phyloP scores from a whole-genome alignment of 2,797 vertebrate genomes.

The Spea hammondii region DNA sequence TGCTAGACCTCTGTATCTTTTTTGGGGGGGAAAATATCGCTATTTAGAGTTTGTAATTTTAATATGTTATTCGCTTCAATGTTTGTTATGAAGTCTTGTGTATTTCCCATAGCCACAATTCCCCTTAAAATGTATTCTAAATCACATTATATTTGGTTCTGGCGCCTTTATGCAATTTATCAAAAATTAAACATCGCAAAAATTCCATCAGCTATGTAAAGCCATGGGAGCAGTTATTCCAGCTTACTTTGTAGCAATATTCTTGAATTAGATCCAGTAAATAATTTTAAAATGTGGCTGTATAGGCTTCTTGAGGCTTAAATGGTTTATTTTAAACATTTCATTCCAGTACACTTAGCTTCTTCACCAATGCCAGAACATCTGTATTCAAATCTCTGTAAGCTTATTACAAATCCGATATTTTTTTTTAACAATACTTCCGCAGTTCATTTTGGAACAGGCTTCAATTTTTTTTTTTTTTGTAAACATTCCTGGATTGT shows the following conservation, averaged over 20 bases:
- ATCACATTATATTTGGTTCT: constrained; percentile 1
- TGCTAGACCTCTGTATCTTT: too few relatives aligned
- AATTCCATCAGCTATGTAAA: constrained; percentile 1
- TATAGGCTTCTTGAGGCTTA: constrained; percentile 44
- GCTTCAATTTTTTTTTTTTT: constrained; percentile 26
- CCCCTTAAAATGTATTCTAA: constrained; percentile 8
- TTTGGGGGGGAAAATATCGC: too few relatives aligned
- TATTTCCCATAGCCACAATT: too few relatives aligned
- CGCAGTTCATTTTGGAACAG: constrained; percentile 40
- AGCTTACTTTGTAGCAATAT: constrained; percentile 4
- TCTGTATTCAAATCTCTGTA: constrained; percentile 46
- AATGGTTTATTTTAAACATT: constrained; percentile 49
- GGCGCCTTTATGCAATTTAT: not conserved
- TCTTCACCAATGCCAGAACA: constrained; percentile 38
- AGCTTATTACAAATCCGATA: constrained; percentile 39
- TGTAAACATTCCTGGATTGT: constrained; percentile 41
- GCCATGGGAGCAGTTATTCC: not conserved
- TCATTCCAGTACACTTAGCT: constrained; percentile 37
- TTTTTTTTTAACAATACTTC: constrained; percentile 40
- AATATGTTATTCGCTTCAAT: too few relatives aligned
- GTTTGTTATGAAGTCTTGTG: too few relatives aligned
- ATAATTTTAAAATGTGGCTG: constrained; percentile 23
- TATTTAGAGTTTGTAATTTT: too few relatives aligned
- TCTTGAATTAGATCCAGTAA: constrained; percentile 24
- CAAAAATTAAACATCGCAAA: constrained; percentile 13